Base-by-base conservation (phyloP, 2,888 invertebrate species). In the Oscheius onirici region DNA sequence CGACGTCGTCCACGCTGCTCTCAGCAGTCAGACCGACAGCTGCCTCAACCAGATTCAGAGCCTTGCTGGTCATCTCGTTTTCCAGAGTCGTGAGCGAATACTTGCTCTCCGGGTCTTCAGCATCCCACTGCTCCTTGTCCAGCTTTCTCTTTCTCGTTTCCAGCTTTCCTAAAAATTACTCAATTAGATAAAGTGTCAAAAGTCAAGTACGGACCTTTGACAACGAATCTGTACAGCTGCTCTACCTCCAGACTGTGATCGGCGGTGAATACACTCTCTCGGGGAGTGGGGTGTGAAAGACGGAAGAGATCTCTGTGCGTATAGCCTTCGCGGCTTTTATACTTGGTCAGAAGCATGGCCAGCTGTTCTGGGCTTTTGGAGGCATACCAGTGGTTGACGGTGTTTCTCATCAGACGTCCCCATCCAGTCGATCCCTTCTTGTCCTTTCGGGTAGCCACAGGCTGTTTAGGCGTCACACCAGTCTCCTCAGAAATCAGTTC, bases 271-370 rank as follows among this genome's bases (percentile, higher is more conserved):
- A 1, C 1, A 44, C 44, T 22, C n/a, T 61, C 26, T 6, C 20
- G 13, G 17, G 46, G 24, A n/a, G 11, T 24, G 0, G 87, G 83
- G 76, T 88, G 88, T 40, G 84, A 76, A 28, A 88, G 81, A 41
- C 89, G 85, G 90, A 91, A 88, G n/a, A 93, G 89, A 81, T 92
- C 93, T 82, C 61, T 44, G 86, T 93, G 93, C 0, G 91, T 91
- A 90, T 93, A 92, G 3, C 92, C 92, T 81, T 92, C 91, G 75
- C 91, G 90, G 10, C 91, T 91, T 61, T 90, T 91, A 68, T 91
- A 91, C 84, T 91, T 90, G 3, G 92, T 91, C 22, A 92, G 90
- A 77, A 91, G 91, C 80, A 91, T 90, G 0, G 91, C 92, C 46
- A 93, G 89, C 61, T 91, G 90, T 86, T 90, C 87, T 0, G 92